These are phyloP conservation scores for Erythrolamprus reginae DNA, from an alignment of 2,113 vertebrate genomes.

Conservation along the genomic window DNA sequence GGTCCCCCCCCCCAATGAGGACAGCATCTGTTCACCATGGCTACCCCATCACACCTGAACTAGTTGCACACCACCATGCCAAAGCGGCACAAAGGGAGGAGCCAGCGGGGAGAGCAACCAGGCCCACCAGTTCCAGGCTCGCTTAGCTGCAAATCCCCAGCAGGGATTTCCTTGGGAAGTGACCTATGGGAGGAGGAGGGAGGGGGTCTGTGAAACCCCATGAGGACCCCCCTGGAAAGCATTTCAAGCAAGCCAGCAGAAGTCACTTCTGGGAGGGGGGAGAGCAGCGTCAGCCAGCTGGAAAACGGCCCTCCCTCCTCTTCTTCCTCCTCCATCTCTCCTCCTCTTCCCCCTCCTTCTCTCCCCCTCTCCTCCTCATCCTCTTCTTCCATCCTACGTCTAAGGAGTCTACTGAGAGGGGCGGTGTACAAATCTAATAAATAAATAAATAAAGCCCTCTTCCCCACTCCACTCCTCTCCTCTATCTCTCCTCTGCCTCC, in stretches of 20 bases:
- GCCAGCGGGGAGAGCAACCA: not conserved
- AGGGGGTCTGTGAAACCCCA: not conserved
- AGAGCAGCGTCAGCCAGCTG: not conserved
- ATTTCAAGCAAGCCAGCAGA: not conserved
- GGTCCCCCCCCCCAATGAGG: not conserved
- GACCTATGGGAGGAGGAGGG: no score
- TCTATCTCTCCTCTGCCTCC: no score
- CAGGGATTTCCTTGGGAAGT: not conserved
- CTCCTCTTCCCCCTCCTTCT: no score
- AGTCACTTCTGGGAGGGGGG: not conserved
- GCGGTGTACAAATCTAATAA: no score
- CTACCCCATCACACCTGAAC: not conserved
- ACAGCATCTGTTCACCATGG: conserved; percentile 16
- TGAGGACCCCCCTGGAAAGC: not conserved
- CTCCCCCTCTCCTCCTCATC: no score
- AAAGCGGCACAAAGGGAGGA: not conserved
- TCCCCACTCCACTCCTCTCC: no score
- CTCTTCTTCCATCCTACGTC: no score
- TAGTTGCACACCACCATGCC: not conserved
- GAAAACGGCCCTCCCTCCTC: not conserved
- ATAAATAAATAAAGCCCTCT: no score
- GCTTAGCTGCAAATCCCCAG: not conserved
- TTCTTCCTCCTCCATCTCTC: no score
- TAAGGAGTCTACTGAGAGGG: no score
- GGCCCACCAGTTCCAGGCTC: not conserved